These are phyloP conservation scores for Neosilurus mollespiculum DNA, from an alignment of 2,797 vertebrate genomes.

Conservation along the genomic window DNA sequence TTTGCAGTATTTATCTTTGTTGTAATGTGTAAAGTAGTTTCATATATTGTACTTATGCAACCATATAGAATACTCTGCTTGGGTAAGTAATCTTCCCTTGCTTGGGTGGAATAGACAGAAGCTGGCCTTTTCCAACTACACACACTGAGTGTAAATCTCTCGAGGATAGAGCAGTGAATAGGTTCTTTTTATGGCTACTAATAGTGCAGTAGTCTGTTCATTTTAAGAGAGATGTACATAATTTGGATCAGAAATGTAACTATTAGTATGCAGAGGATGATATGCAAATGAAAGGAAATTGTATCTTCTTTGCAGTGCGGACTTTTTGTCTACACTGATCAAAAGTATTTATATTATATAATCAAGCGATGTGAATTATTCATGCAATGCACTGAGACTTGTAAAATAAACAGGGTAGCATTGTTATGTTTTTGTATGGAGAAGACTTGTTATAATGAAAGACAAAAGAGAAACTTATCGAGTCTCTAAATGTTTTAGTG, in stretches of 20 bases:
- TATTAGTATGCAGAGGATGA: slow-evolving; percentile 20
- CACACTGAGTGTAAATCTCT: slow-evolving; percentile 35
- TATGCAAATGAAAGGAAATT: slow-evolving; percentile 3
- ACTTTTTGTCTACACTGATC: not conserved
- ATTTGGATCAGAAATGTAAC: slow-evolving; percentile 24
- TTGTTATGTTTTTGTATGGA: not conserved
- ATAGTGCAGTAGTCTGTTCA: slow-evolving; percentile 24
- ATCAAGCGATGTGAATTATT: slow-evolving; percentile 12
- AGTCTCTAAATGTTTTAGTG: slow-evolving; percentile 29
- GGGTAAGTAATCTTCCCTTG: slow-evolving; percentile 8
- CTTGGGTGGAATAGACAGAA: slow-evolving; percentile 22
- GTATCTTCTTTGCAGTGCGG: not conserved
- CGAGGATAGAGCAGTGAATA: slow-evolving; percentile 15
- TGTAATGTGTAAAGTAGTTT: not conserved
- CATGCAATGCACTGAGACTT: not conserved
- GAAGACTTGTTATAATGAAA: not conserved
- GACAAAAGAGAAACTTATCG: not conserved
- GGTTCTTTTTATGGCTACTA: slow-evolving; percentile 17
- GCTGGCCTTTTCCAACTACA: slow-evolving; percentile 31
- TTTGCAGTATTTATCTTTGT: not conserved
- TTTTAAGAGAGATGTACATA: slow-evolving; percentile 2
- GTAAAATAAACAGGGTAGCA: not conserved
- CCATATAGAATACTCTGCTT: not conserved
- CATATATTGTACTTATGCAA: not conserved
- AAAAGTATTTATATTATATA: not conserved